Percentiles rank a stretch among this genome's conserved stretches.
Evolutionary conservation across 92 coral and sea anemone genomes (phyloP).

Genomic region (Bergia puertoricense): DNA sequence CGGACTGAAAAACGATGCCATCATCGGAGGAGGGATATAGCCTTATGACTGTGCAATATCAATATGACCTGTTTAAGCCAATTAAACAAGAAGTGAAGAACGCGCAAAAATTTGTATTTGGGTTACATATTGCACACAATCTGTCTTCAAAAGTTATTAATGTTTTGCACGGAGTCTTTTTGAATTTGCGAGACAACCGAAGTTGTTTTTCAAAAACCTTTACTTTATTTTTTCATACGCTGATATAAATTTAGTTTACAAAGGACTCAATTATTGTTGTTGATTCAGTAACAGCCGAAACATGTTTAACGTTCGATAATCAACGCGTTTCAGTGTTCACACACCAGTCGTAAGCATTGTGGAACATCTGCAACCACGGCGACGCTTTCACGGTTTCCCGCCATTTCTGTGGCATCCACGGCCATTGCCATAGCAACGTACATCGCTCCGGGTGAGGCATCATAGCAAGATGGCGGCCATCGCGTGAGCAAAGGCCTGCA

Average conservation of each 20-base stretch:
- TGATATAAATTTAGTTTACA: background rate
- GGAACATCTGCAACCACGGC: conserved; percentile 96
- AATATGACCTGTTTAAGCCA: background rate
- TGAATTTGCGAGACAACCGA: background rate
- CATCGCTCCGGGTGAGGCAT: conserved; percentile 99
- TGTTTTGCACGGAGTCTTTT: background rate
- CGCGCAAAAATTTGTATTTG: background rate
- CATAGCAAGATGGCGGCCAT: conserved; percentile 99
- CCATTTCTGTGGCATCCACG: conserved; percentile 98
- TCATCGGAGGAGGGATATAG: background rate
- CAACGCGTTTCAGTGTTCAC: conserved; percentile 32
- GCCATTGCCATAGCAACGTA: conserved; percentile 97
- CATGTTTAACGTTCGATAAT: background rate
- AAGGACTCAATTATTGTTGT: background rate
- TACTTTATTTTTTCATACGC: background rate
- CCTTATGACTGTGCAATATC: background rate
- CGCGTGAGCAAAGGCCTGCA: conserved; percentile 88
- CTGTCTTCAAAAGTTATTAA: too few relatives aligned
- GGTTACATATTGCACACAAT: too few relatives aligned
- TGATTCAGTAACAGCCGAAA: background rate
- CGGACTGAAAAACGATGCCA: too few relatives aligned
- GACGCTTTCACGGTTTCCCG: conserved; percentile 69
- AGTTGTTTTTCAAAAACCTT: background rate
- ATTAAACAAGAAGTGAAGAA: too few relatives aligned
- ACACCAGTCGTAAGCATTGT: conserved; percentile 95